Evolutionary conservation across 2,888 invertebrate species (phyloP), one percentile per base, ranked within the genome.

Genomic region (Melitaea athalia): DNA sequence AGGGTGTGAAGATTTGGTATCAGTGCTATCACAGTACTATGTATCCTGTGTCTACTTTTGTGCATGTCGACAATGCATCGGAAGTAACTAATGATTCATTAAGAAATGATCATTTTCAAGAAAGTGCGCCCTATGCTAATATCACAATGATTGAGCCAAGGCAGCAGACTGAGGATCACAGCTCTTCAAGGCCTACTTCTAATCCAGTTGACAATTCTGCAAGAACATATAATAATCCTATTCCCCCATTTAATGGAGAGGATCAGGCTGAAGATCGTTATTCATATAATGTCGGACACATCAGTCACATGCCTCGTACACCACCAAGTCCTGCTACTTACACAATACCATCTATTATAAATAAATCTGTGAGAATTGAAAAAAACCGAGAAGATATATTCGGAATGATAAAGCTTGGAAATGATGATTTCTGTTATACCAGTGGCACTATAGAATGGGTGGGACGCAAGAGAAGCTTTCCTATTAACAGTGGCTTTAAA

Each of bases 381-480:
- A 73, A 70, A 67, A 72, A 75, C 15, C 64, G 77, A 65, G 81
- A 85, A 63, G 81, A 86, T 63, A 68, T 92, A 59, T 92, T 86
- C 83, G 92, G 92, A 31, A 87, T 92, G 89, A 87, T 92, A 66
- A 90, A 88, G 78, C 77, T 92, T 4, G 85, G 82, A 73, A 86
- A 88, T 63, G 86, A 87, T 81, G 92, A 92, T 83, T 87, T 92
- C 5, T 92, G 92, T 75, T 92, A 92, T 71, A 92, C 92, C 4
- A 91, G 88, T 78, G 92, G 92, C 3, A 88, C 86, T 8, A 91
- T 92, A 67, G 92, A 92, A 72, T 92, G 92, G 92, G 91, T 92
- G 14, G 92, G 92, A 15, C 84, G 86, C 66, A 93, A 92, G 72
- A 81, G 91, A 73, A 87, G 82, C 74, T 91, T 83, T 73, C 91